phyloP scores from a whole-genome alignment of 2,113 vertebrate species.

The Rissa tridactyla region DNA sequence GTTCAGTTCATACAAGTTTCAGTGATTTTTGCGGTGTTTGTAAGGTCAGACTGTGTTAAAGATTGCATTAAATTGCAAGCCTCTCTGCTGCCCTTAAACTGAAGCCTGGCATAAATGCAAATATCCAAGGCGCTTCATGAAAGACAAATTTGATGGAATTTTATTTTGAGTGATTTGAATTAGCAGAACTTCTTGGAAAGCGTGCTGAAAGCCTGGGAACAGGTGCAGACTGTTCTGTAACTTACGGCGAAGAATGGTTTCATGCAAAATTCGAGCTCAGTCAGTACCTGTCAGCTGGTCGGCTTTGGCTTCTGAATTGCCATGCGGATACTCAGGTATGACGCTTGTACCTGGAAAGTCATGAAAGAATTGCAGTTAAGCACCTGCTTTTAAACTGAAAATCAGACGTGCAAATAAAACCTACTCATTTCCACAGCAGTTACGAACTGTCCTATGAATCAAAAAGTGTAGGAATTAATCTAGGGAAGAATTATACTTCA shows the following conservation, averaged over 20 bases:
- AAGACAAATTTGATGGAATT: background rate
- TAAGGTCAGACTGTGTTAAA: background rate
- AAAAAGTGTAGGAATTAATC: background rate
- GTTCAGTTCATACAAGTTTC: background rate
- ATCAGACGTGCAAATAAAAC: background rate
- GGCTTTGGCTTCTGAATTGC: background rate
- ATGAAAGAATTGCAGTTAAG: background rate
- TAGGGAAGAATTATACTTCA: background rate
- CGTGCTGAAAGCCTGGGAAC: background rate
- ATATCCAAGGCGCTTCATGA: background rate
- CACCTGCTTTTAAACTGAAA: constrained; percentile 22
- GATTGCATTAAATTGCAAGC: background rate
- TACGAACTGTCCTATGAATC: background rate
- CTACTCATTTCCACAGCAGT: background rate
- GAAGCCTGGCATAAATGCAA: background rate
- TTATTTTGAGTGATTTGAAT: background rate
- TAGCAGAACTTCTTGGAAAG: background rate
- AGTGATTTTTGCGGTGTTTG: background rate
- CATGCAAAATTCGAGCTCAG: background rate
- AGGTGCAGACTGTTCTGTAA: background rate
- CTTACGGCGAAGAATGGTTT: background rate
- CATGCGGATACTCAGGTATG: background rate
- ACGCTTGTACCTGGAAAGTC: background rate
- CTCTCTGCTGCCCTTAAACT: background rate
- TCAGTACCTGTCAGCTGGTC: background rate